Percentiles rank a stretch among this genome's conserved stretches.
Conservation (phyloP, 2,113 vertebrate genomes). For the Anser brachyrhynchus region DNA sequence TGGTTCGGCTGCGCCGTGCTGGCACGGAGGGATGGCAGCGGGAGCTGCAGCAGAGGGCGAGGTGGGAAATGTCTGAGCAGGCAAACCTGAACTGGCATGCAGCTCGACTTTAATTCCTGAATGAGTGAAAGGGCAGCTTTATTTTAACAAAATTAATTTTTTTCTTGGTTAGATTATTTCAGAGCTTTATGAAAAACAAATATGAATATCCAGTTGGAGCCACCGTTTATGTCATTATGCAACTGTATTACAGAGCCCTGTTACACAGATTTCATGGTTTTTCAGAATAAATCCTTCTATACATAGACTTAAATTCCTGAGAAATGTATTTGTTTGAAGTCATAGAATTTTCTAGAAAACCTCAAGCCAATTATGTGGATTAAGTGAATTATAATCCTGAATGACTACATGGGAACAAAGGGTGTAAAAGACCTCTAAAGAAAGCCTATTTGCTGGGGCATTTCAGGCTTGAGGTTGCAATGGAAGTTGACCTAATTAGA, state of each 20-base stretch:
- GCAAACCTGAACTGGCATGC: neutral
- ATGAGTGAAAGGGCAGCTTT: neutral
- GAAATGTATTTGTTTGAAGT: neutral
- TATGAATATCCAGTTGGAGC: neutral
- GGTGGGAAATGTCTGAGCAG: neutral
- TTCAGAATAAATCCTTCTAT: neutral
- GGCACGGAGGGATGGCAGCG: rapidly evolving
- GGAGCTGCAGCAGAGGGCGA: neutral
- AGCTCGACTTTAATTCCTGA: neutral
- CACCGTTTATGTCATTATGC: neutral
- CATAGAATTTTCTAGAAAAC: neutral
- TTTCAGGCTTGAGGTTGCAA: neutral
- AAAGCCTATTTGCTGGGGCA: neutral
- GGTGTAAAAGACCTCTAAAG: neutral
- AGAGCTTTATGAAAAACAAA: neutral
- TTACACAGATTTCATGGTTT: neutral
- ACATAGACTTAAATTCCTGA: rapidly evolving
- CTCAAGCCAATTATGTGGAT: neutral
- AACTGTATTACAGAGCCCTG: neutral
- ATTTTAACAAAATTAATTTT: neutral
- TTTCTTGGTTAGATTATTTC: neutral
- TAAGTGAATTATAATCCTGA: neutral
- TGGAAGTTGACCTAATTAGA: conserved; percentile 34
- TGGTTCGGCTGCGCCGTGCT: rapidly evolving
- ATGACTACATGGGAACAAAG: neutral